Evolutionary conservation across 2,888 invertebrate species (phyloP), one percentile per base, ranked within the genome.

Genomic region (Notodonta ziczac): DNA sequence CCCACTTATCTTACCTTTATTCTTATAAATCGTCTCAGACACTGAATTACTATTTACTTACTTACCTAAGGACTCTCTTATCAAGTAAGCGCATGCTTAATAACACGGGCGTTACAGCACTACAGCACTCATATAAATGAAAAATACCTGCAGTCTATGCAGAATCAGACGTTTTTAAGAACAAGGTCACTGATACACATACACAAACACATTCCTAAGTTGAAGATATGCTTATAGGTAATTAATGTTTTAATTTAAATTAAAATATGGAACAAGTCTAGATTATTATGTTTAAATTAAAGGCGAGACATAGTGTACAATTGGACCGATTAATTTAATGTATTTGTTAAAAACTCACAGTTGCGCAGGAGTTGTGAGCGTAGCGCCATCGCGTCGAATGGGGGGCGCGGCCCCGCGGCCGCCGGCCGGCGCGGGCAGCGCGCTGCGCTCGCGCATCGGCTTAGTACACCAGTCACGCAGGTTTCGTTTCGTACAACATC

Each of bases 311-410:
- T 8, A 50, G 50, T 50, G 14, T 56, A 58, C 46, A 46, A 58
- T 59, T 52, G 9, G 24, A 24, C 24, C 24, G 24, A 24, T 24
- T 24, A 35, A 35, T 35, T 35, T 6, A 35, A 35, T 35, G 52
- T 65, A 61, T 50, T 57, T 24, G 44, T 58, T 58, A 55, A 65
- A 74, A 70, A 77, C 79, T 83, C 82, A 93, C 93, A 87, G 79
- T 81, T 87, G 88, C 92, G 90, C 86, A 92, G 87, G 86, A 92
- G 91, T 86, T 84, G 86, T 66, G 90, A 82, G 75, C 90, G 88
- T 70, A 89, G 81, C 75, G 92, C 90, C 93, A 93, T 93, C 62
- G 81, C 86, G 89, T 68, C 77, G 87, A 92, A 89, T 91, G 90
- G 83, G 75, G 56, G 85, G 86, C 84, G 83, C 82, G 85, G 78